phyloP scores from a whole-genome alignment of 92 coral and sea anemone genomes.

The Porites divaricata region DNA sequence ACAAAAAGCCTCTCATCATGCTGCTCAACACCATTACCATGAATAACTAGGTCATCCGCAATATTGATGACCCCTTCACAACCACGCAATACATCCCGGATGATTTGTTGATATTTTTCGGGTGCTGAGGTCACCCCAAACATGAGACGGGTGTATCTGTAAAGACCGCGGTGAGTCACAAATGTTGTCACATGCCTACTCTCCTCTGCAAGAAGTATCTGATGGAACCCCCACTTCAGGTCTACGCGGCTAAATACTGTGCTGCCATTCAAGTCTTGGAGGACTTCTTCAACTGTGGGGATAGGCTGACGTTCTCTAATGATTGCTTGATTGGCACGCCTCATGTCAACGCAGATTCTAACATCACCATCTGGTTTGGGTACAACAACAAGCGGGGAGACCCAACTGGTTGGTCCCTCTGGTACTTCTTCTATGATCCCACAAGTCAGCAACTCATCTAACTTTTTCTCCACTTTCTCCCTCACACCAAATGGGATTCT shows the following conservation, averaged over 20 bases:
- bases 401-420: constrained; percentile 39
- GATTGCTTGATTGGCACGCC: constrained; percentile 20
- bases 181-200: no score
- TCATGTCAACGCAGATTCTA: constrained; percentile 33
- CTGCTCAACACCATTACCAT: no score
- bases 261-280: constrained; percentile 46
- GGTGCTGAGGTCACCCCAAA: no score
- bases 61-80: no score
- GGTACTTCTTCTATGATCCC: constrained; percentile 41
- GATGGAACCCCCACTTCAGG: constrained; percentile 45
- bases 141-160: no score
- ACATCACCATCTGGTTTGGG: constrained; percentile 33
- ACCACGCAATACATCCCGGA: no score
- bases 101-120: no score
- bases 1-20: no score
- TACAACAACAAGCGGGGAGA: constrained; percentile 34
- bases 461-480: no score
- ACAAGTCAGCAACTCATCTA: background rate
- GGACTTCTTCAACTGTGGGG: constrained; percentile 35
- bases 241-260: constrained; percentile 27
- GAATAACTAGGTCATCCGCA: no score
- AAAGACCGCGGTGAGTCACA: no score
- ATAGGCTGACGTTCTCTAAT: constrained; percentile 46
- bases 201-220: constrained; percentile 36
- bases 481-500: background rate